Conservation (phyloP, 2,888 invertebrate genomes). For the Macroteleia sp. region DNA sequence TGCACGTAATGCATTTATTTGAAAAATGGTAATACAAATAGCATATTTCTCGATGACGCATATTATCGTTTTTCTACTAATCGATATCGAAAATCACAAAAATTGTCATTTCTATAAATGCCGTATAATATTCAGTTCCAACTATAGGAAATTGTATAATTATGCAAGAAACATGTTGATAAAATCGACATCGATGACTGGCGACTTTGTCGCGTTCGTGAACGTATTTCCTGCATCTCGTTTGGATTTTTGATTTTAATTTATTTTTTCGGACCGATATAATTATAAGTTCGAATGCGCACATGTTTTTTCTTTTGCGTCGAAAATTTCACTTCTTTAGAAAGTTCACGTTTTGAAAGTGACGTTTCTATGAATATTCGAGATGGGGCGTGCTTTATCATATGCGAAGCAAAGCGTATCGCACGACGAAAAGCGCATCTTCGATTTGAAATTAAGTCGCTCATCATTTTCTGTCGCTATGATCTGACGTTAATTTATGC, state of each 20-base stretch:
- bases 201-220: conserved; percentile 3
- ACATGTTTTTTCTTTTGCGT: conserved; percentile 23
- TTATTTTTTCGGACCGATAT: conserved; percentile 26
- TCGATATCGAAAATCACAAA: too few species aligned
- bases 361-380: conserved; percentile 53
- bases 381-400: conserved; percentile 25
- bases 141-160: too few species aligned
- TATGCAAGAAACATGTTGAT: too few species aligned
- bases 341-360: conserved; percentile 51
- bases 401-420: background rate
- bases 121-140: too few species aligned
- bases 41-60: too few species aligned
- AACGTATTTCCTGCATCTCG: conserved; percentile 12
- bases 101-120: too few species aligned
- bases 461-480: conserved; percentile 1
- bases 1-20: too few species aligned
- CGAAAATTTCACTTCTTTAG: conserved; percentile 55
- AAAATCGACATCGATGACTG: conserved; percentile 21
- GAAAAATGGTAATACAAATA: too few species aligned
- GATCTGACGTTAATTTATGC: conserved; percentile 24
- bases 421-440: conserved; percentile 24
- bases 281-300: conserved; percentile 34
- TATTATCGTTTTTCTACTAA: too few species aligned
- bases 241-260: conserved; percentile 15
- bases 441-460: conserved; percentile 13